phyloP scores from a whole-genome alignment of 1,140 invertebrate species.

The Mya arenaria region DNA sequence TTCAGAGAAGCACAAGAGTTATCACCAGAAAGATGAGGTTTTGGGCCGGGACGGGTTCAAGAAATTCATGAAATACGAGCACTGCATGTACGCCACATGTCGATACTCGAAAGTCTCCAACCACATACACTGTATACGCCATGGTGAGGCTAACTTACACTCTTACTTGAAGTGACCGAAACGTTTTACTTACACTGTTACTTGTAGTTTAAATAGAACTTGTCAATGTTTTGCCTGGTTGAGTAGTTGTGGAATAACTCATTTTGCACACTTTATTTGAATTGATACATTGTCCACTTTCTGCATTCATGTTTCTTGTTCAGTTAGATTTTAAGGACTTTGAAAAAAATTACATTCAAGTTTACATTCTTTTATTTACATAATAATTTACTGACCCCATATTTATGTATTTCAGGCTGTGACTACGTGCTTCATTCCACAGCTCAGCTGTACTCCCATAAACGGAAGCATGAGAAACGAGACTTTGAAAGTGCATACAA shows the following conservation, averaged over 20 bases:
- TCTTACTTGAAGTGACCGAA: neutral
- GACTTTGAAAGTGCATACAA: conserved; percentile 79
- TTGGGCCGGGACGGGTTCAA: conserved; percentile 98
- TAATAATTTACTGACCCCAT: no score
- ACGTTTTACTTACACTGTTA: neutral
- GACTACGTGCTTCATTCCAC: conserved; percentile 97
- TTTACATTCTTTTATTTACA: no score
- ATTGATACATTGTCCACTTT: no score
- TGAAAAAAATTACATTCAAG: no score
- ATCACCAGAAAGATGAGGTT: conserved; percentile 98
- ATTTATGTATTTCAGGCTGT: conserved; percentile 87
- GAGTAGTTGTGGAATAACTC: neutral
- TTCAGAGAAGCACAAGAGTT: conserved; percentile 99
- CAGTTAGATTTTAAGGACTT: no score
- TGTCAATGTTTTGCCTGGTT: neutral
- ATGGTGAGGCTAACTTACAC: conserved; percentile 82
- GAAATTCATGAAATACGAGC: conserved; percentile 99
- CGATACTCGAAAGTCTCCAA: conserved; percentile 97
- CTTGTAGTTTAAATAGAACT: neutral
- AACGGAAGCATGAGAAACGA: conserved; percentile 93
- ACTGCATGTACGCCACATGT: conserved; percentile 94
- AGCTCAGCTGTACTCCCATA: conserved; percentile 98
- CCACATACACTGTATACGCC: conserved; percentile 98
- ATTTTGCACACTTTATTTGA: neutral
- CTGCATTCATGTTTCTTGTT: no score